These are phyloP conservation scores for Holothuria leucospilota DNA, from an alignment of 53 echinoderm and acorn worm species.

Conservation along the genomic window DNA sequence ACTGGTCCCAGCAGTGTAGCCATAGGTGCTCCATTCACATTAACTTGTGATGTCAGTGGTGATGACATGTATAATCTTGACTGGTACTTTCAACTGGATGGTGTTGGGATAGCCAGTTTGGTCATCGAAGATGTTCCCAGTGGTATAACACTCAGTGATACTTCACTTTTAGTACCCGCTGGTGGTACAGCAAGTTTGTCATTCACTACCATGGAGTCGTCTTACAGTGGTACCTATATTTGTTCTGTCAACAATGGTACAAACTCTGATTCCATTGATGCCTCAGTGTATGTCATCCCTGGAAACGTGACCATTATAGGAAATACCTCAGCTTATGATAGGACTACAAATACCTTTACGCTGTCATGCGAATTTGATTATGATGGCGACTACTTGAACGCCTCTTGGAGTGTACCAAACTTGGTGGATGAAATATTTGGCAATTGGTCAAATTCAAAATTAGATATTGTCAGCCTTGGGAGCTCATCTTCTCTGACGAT, in stretches of 20 bases:
- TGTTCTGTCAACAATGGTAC: constrained; percentile 16
- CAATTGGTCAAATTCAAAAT: constrained; percentile 9
- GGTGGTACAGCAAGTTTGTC: constrained; percentile 6
- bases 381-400: not conserved
- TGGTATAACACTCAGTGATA: not conserved
- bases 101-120: no score
- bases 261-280: not conserved
- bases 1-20: not conserved
- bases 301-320: not conserved
- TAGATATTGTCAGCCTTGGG: not conserved
- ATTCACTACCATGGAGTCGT: not conserved
- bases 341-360: not conserved
- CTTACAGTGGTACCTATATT: not conserved
- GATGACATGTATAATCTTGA: not conserved
- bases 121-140: not conserved
- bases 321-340: not conserved
- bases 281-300: not conserved
- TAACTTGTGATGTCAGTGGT: constrained; percentile 16
- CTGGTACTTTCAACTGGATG: not conserved
- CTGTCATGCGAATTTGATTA: constrained; percentile 3
- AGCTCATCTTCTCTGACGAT: not conserved
- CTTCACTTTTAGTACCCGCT: not conserved
- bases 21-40: not conserved
- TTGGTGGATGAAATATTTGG: not conserved
- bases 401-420: not conserved